Base-by-base conservation (phyloP, 2,888 invertebrate species). In the Cryptus viduatorius region DNA sequence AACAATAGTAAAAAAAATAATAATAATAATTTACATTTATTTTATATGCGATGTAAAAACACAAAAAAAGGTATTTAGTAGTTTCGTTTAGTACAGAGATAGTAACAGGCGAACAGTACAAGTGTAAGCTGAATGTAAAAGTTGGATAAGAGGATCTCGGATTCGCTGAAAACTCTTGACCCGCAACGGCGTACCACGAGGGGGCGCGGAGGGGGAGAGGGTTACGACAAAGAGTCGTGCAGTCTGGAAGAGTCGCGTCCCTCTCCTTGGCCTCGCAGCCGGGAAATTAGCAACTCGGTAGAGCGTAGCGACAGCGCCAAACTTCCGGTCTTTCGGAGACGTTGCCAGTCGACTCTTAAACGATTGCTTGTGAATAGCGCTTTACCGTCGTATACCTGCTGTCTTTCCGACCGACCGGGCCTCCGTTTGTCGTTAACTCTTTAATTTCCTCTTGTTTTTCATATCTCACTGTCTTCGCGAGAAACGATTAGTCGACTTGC, bases 241-340 rank as follows among this genome's bases (percentile, higher is more conserved):
- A n/a, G 46, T 71, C 53, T 48, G 75, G 44, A 75, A 16, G 50
- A 46, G 71, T 80, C 59, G 68, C 24, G 56, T 31, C 29, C 16
- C 29, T 37, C 59, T 65, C 50, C 50, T 56, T 46, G 71, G 67
- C 76, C 59, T 80, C 69, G 59, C 78, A 82, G 53, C 82, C 78
- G 78, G 79, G 84, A 84, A 84, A 84, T 84, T 78, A 82, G 69
- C 82, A 61, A 82, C 77, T 84, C 84, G 82, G 73, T 65, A 82
- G 84, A 84, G 75, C 84, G 84, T 84, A 69, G 50, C 78, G 59
- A 48, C 53, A 69, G 73, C 65, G 48, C 75, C 56, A 61, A 37
- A 84, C 75, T 82, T 84, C 83, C 86, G 86, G 80, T 85, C 81
- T 80, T 81, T 86, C 53, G 76, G 19, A 61, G 68, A 79, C 69